Base-by-base conservation (phyloP, 2,888 invertebrate species). In the Drosophila prolongata region DNA sequence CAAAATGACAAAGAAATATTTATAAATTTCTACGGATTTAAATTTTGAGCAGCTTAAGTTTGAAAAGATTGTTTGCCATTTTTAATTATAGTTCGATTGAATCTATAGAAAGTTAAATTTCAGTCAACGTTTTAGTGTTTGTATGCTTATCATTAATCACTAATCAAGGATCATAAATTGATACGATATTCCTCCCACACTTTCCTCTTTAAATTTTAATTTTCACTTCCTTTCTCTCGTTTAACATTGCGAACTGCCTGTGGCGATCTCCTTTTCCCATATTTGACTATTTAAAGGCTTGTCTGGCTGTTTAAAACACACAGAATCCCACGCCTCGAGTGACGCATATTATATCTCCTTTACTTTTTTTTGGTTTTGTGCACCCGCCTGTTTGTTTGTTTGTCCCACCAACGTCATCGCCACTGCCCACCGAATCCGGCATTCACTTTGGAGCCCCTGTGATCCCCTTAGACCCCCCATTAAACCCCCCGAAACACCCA, bases 271-370 rank as follows among this genome's bases (percentile, higher is more conserved):
- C 27, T 30, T 44, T 3, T 46, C 0, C 46, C 38, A 46, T 24
- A 61, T 58, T 34, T 11, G 13, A 34, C 59, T 40, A 47, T 24
- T 61, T 59, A 46, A 59, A 60, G 60, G 14, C 62, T 40, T 59
- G 61, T 10, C 35, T 14, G 11, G 16, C 30, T 11, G 14, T 40
- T 6, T 19, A 40, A 40, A 11, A 19, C 19, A 6, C 56, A 35
- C 60, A 60, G 40, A 62, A 65, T 66, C 71, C 71, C 71, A 71
- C 71, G 71, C 72, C 53, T 62, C 42, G 42, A 47, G 53, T 72
- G 72, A 72, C 72, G 72, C 73, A 72, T 49, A 11, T 55, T 43
- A 35, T 35, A 9, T 52, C 35, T 19, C 8, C 16, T 14, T 13
- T 4, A 24, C 24, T 13, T 19, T 40, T 30, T 16, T 58, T 34